A percentile compares a stretch with the other conserved stretches of the same genome.
Conservation (phyloP, 2,888 invertebrate species). For the Leptinotarsa rubiginosa region DNA sequence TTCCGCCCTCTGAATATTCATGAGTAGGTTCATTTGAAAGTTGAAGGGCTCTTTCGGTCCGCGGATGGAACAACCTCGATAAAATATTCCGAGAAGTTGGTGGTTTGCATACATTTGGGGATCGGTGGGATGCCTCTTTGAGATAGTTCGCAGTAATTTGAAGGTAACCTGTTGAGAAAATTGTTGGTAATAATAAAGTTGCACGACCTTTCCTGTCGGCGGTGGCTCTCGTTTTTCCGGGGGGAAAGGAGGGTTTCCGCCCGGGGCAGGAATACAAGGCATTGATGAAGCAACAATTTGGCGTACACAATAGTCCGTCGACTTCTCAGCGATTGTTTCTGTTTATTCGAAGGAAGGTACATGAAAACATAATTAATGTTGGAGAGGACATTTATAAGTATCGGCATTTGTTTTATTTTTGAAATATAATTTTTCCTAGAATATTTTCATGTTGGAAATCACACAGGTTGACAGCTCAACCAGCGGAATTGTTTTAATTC, state of each 20-base stretch:
- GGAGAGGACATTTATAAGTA: too few species aligned
- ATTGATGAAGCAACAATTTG: too few species aligned
- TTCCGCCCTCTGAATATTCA: slow-evolving; percentile 14
- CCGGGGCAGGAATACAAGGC: too few species aligned
- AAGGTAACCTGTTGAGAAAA: slow-evolving; percentile 8
- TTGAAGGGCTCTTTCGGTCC: slow-evolving; percentile 16
- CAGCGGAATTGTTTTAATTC: too few species aligned
- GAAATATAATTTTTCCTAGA: too few species aligned
- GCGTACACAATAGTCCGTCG: too few species aligned
- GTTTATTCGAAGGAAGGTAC: too few species aligned
- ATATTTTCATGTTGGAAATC: too few species aligned
- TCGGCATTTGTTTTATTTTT: too few species aligned
- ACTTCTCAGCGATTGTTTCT: too few species aligned
- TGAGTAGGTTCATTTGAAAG: slow-evolving; percentile 10
- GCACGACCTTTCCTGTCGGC: background rate
- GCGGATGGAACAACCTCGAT: slow-evolving; percentile 4
- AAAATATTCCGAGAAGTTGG: slow-evolving; percentile 13
- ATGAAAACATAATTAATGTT: too few species aligned
- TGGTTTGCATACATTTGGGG: slow-evolving; percentile 8
- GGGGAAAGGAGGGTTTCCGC: background rate
- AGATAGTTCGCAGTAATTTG: background rate
- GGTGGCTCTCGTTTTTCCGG: background rate
- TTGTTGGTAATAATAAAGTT: slow-evolving; percentile 5
- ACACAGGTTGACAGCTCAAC: too few species aligned
- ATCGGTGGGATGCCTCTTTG: background rate